Conservation (phyloP, 2,113 vertebrate genomes). For the Orientallactaga bullata region DNA sequence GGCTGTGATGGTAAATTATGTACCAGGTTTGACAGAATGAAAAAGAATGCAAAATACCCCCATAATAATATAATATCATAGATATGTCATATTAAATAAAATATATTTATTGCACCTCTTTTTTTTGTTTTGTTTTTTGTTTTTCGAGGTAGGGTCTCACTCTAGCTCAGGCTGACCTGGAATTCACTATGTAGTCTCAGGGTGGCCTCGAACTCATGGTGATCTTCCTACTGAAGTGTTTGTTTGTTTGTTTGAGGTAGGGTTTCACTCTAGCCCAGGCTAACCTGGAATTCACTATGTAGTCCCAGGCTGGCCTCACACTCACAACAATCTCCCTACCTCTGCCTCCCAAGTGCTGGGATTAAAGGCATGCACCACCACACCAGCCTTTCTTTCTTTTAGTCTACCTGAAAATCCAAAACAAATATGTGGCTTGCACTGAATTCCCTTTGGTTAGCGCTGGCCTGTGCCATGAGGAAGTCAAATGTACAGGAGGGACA, state of each 20-base stretch:
- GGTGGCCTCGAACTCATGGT: too few species aligned
- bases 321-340: too few species aligned
- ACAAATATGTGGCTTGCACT: neutral
- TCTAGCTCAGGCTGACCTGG: too few species aligned
- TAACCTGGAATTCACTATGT: too few species aligned
- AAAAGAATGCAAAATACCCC: neutral
- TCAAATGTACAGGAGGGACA: neutral
- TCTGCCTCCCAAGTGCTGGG: too few species aligned
- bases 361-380: too few species aligned
- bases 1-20: neutral
- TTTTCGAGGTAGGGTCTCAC: too few species aligned
- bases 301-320: too few species aligned
- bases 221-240: too few species aligned
- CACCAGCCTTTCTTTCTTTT: neutral
- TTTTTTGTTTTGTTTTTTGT: slow-evolving; percentile 1
- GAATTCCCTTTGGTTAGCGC: neutral
- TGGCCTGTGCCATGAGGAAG: neutral
- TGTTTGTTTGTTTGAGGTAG: neutral
- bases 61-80: neutral
- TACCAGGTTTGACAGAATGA: neutral
- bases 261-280: too few species aligned
- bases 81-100: neutral
- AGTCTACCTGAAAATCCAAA: neutral
- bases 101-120: neutral
- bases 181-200: too few species aligned